Conservation (phyloP, 2,888 invertebrate genomes). For the Anorthoa munda region DNA sequence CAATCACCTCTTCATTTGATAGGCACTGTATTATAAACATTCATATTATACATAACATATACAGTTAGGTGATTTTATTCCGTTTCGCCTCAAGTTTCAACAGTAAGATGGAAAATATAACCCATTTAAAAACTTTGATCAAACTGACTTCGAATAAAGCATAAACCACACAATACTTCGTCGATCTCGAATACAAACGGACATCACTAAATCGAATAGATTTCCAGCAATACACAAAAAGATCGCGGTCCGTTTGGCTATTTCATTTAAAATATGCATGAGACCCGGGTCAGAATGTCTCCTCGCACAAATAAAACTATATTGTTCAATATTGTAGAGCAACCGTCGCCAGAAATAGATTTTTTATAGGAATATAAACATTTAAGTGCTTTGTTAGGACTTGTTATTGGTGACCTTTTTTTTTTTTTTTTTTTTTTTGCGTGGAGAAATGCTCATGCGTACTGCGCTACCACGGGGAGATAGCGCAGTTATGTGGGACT, state of each 20-base stretch:
- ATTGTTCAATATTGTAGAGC: slow-evolving; percentile 71
- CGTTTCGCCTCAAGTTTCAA: neutral
- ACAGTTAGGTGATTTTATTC: neutral
- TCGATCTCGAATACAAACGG: slow-evolving; percentile 51
- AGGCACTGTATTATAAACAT: no score
- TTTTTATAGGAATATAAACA: slow-evolving; percentile 64
- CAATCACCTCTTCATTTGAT: neutral
- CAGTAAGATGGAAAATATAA: neutral
- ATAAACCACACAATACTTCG: neutral
- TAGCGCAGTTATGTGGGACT: no score
- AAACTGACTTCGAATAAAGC: slow-evolving; percentile 13
- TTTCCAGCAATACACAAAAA: slow-evolving; percentile 67
- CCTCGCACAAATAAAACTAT: slow-evolving; percentile 76
- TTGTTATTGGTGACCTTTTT: slow-evolving; percentile 28
- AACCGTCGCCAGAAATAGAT: slow-evolving; percentile 68
- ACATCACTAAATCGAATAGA: slow-evolving; percentile 65
- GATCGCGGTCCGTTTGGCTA: slow-evolving; percentile 71
- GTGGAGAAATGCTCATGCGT: no score
- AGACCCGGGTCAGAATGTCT: slow-evolving; percentile 76
- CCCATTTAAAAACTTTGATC: neutral
- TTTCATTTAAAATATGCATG: slow-evolving; percentile 83
- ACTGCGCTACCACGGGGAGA: no score
- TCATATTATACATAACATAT: no score
- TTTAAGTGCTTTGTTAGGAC: slow-evolving; percentile 50
- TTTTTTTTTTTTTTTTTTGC: no score